phyloP scores from a whole-genome alignment of 2,888 invertebrate species.

The Microchrysa polita region DNA sequence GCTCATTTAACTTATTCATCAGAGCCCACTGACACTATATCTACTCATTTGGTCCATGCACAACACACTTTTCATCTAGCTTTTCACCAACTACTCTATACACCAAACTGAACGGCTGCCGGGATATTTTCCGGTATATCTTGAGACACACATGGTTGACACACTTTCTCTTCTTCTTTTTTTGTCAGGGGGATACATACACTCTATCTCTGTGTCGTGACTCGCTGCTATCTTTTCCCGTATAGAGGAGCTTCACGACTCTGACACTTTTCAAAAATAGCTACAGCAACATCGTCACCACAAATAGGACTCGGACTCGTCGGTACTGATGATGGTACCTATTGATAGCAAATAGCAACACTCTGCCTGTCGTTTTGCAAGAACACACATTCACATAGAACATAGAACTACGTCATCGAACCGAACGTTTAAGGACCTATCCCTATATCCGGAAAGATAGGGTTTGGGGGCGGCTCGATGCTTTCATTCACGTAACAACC shows the following conservation, averaged over 20 bases:
- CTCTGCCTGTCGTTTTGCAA: no score
- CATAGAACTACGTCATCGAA: no score
- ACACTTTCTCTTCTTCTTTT: constrained; percentile 20
- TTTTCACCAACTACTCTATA: neutral
- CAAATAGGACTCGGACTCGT: no score
- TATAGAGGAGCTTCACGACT: neutral
- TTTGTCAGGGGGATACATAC: neutral
- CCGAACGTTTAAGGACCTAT: no score
- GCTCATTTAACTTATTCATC: constrained; percentile 6
- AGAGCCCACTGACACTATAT: neutral
- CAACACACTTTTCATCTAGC: neutral
- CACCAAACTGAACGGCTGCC: neutral
- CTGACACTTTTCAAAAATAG: constrained; percentile 24
- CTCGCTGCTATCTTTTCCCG: constrained; percentile 33
- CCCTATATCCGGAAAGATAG: no score
- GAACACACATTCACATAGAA: no score
- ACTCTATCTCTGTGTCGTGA: no score
- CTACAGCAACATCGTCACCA: neutral
- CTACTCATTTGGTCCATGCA: constrained; percentile 11
- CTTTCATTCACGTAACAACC: no score
- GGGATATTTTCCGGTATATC: constrained; percentile 27
- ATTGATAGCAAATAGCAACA: constrained; percentile 10
- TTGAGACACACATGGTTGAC: constrained; percentile 31
- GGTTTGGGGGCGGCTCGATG: no score
- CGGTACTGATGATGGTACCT: no score